Base-by-base conservation (phyloP, 1,140 invertebrate genomes). In the Probaryconus sp. region DNA sequence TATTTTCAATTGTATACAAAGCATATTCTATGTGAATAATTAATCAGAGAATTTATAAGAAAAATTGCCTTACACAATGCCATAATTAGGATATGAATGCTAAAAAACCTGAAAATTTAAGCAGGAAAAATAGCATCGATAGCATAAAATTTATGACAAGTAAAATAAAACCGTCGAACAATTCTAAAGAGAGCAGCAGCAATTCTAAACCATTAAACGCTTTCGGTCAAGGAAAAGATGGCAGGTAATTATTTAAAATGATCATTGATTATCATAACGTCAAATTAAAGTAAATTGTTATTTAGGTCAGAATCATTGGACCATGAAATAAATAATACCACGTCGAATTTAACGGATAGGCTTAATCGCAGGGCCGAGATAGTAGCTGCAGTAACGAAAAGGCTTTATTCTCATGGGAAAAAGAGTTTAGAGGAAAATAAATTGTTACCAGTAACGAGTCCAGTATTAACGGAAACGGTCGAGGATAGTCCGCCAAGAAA, bases 341-440 rank as follows among this genome's bases (percentile, higher is more conserved):
- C 58, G 5, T 79, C 84, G 26, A 81, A 76, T 5, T 68, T 56
- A 0, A 81, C 85, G 9, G 84, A 85, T 28, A 74, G 70, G 51
- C 17, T 38, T 0, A 73, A 63, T 3, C 81, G 90, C 56, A 83
- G 91, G 75, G 89, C 91, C 3, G 90, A 92, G 81, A 92, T 92
- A 33, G 91, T 93, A 9, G 91, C 91, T 6, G 91, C 91, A 0
- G 92, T 93, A 1, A 93, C 92, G 0, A 89, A 91, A 75, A 86
- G 92, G 61, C 81, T 92, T n/a, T 93, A 92, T 78, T 87, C 89
- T 0, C 90, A 89, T 64, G 76, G 76, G 0, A 85, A 89, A 18
- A 92, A 91, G 78, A 89, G 88, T 40, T 87, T 88, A 53, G 91
- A 92, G 55, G 89, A 89, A 20, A 82, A 77, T 11, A 85, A 84